Percentiles rank a stretch among this genome's conserved stretches.
phyloP scores from a whole-genome alignment of 2,113 vertebrate species.

The Ammodytes marinus region DNA sequence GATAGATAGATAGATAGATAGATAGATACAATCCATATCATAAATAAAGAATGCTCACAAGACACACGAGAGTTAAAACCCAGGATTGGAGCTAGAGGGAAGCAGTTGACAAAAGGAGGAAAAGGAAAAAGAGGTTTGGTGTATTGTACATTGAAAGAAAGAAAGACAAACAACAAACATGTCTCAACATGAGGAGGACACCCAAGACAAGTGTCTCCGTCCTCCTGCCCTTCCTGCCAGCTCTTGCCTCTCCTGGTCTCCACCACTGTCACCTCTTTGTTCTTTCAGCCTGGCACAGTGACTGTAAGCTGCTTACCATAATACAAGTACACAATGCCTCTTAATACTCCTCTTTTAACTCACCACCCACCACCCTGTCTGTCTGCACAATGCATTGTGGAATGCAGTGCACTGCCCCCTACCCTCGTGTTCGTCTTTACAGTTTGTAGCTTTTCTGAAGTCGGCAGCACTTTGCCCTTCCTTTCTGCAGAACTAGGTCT shows the following conservation, averaged over 20 bases:
- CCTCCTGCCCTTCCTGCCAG: slow-evolving; percentile 5
- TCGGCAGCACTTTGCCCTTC: neutral
- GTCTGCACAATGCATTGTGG: slow-evolving; percentile 44
- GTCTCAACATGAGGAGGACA: slow-evolving; percentile 1
- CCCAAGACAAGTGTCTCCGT: neutral
- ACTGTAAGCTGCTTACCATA: slow-evolving; percentile 79
- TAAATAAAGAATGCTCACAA: too few relatives aligned
- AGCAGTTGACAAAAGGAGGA: neutral
- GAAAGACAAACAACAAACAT: neutral
- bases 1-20: too few relatives aligned
- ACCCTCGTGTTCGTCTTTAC: slow-evolving; percentile 1
- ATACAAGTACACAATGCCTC: slow-evolving; percentile 65
- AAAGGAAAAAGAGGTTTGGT: neutral
- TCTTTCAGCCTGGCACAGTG: slow-evolving; percentile 23
- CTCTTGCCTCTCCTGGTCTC: slow-evolving; percentile 11
- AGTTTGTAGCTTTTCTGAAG: slow-evolving; percentile 18
- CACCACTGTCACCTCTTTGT: slow-evolving; percentile 46
- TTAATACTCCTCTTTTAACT: slow-evolving; percentile 57
- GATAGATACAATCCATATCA: too few relatives aligned
- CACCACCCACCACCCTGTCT: slow-evolving; percentile 21
- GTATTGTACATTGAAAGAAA: neutral
- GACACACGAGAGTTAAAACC: too few relatives aligned
- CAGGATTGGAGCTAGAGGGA: too few relatives aligned
- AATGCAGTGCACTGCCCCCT: slow-evolving; percentile 37
- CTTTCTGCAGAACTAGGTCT: neutral